Evolutionary conservation across 2,888 invertebrate species (phyloP).

Genomic region (Brenthis daphne): DNA sequence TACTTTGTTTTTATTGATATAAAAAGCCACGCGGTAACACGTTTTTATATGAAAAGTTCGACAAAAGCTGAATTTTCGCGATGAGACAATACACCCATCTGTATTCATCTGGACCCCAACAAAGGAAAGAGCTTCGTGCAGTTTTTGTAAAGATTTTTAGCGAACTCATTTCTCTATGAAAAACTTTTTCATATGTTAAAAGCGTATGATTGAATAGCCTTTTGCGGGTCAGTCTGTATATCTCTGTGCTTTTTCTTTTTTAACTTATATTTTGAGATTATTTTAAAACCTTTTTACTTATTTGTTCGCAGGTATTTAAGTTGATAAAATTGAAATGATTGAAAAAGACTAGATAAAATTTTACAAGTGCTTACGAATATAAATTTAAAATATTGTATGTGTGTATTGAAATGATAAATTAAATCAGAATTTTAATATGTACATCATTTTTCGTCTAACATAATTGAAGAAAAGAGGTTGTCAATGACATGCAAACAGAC

Average conservation of each 20-base stretch:
- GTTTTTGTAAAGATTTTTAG: slow-evolving; percentile 14
- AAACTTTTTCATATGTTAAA: slow-evolving; percentile 19
- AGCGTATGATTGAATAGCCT: slow-evolving; percentile 12
- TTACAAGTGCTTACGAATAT: no score
- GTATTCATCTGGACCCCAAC: slow-evolving; percentile 15
- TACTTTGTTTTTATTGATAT: neutral
- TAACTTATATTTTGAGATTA: no score
- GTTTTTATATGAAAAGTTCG: slow-evolving; percentile 14
- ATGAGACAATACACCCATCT: slow-evolving; percentile 13
- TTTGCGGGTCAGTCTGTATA: slow-evolving; percentile 12
- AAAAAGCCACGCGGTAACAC: slow-evolving; percentile 8
- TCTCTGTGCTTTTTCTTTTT: neutral
- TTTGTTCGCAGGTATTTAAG: no score
- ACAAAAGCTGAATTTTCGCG: slow-evolving; percentile 14
- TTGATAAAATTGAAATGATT: no score
- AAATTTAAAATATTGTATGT: no score
- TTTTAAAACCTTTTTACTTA: no score
- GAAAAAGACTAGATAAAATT: no score
- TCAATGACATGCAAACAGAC: no score
- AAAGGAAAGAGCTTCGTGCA: slow-evolving; percentile 6
- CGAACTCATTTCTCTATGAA: slow-evolving; percentile 1
- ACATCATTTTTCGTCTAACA: no score
- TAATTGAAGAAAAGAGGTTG: no score
- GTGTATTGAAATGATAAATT: no score
- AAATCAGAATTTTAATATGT: no score